phyloP scores from a whole-genome alignment of 2,113 vertebrate species.

The Peromyscus polionotus region DNA sequence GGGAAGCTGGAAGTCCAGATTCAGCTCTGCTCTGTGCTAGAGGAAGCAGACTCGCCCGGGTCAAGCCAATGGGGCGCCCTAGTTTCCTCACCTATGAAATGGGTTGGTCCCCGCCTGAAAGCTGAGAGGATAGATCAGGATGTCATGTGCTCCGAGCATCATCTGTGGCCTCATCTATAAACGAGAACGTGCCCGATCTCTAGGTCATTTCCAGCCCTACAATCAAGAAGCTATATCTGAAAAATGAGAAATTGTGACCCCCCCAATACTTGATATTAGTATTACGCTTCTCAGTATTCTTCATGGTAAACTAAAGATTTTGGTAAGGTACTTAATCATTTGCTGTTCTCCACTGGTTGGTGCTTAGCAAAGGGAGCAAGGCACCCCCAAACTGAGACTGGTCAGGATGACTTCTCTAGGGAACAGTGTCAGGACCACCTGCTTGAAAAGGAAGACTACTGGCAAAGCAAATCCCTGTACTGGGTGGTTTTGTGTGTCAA shows the following conservation, averaged over 20 bases:
- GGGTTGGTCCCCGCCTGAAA: neutral
- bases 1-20: neutral
- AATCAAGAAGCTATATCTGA: neutral
- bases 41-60: neutral
- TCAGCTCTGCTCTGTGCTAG: neutral
- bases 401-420: neutral
- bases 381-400: neutral
- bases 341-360: neutral
- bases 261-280: neutral
- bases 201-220: neutral
- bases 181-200: neutral
- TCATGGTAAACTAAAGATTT: neutral
- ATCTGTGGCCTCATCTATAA: neutral
- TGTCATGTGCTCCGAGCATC: neutral
- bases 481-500: neutral
- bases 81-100: neutral
- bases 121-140: neutral
- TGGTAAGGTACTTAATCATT: neutral
- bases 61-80: neutral
- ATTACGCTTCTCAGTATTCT: slow-evolving; percentile 3
- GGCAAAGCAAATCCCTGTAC: neutral
- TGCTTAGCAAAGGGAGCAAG: neutral
- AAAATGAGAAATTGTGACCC: slow-evolving; percentile 3
- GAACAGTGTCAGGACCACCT: neutral
- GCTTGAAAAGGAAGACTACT: neutral